Evolutionary conservation across 2,797 vertebrate genomes (phyloP), one percentile per base, ranked within the genome.

Genomic region (Macropus fuliginosus): DNA sequence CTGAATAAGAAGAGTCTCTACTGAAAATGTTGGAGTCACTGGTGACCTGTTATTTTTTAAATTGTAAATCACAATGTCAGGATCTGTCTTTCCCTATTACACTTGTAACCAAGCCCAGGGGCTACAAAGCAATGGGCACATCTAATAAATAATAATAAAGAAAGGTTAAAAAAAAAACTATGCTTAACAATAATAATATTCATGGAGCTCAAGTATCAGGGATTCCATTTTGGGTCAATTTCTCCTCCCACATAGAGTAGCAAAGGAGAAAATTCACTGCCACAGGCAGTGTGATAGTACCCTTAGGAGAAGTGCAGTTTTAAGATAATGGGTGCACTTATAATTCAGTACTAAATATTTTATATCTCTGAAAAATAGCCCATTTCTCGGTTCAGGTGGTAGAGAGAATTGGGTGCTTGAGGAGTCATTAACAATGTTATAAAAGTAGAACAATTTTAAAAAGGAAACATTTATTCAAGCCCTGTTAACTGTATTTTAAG

Each of bases 341-440:
- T 93, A 98, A 97, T 94, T 96, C 92, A 96, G 96, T 18, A 95
- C 54, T 96, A 97, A 95, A 95, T 90, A 55, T 95, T 96, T 97
- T 96, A 97, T 93, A n/a, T 91, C 13, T 46, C 93, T 96, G 95
- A 97, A 97, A 97, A 98, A 96, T 96, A 97, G 56, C 55, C 24
- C 91, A 96, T 95, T 97, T 97, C 54, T 97, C 55, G 91, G 54
- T 94, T 96, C 62, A 97, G 59, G 59, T 97, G 9, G 74, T 56
- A 94, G 54, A 97, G 96, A 95, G 2, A 96, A 96, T 91, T 91
- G 54, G 92, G 54, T 94, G n/a, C 29, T 97, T 96, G 96, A 95
- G 93, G 96, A 95, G 92, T 96, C 93, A 95, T 97, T 97, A 96
- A 96, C 96, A 97, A 95, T 94, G 56, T 93, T 94, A 97, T 95